Base-by-base conservation (phyloP, 2,888 invertebrate genomes). In the Anarsia innoxiella region DNA sequence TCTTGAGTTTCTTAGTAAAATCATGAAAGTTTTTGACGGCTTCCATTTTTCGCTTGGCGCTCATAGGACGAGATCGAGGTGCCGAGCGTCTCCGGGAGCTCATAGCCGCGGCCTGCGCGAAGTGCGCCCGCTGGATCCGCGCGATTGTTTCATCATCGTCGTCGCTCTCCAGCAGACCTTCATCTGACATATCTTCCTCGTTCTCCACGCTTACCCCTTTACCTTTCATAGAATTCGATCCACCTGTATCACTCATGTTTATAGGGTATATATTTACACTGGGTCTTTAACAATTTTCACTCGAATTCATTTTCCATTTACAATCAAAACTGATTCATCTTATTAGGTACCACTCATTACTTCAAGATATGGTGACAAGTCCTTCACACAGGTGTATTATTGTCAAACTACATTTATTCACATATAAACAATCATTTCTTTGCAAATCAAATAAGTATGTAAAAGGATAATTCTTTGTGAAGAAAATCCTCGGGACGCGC, bases 1-100 rank as follows among this genome's bases (percentile, higher is more conserved):
- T 73, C 59, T 86, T 86, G 12, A 86, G 69, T 62, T 80, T 85
- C 56, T 86, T 86, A 3, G 86, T 86, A 49, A 86, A 86, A 50
- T 86, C 67, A 48, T 85, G 85, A 48, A 86, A 86, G 45, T 63
- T 76, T 63, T 75, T 84, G 5, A 86, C 83, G 16, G 86, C 86
- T 70, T 86, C 85, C 65, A 84, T 65, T 62, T 86, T 86, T 40
- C 85, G 62, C 56, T 85, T 86, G 38, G 83, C 75, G 60, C 79
- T 84, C 77, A 86, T 78, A 13, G 73, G 77, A 31, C 73, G 66
- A 12, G 73, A 67, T 16, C 74, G 72, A 12, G 78, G 66, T 31
- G 71, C 59, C 6, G 77, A 53, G 31, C 74, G 73, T 41, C 70
- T 71, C 10, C 78, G 74, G 39, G 71, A 59, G 46, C 59, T 78